phyloP scores from a whole-genome alignment of 92 coral and sea anemone genomes.

The Paramuricea clavata region DNA sequence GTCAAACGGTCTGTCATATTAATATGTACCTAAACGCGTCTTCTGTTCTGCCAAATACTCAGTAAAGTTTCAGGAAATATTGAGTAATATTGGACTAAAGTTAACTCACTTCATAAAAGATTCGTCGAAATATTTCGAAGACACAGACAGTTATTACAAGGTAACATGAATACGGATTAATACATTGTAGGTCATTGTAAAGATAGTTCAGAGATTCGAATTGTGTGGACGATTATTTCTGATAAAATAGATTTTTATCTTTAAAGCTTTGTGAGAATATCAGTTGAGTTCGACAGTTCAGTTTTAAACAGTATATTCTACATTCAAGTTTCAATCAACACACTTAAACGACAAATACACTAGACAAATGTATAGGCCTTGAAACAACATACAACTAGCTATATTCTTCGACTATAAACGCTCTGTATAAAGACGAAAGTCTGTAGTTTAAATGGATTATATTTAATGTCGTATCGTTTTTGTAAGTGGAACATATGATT shows the following conservation, averaged over 20 bases:
- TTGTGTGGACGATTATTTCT: background rate
- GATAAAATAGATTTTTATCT: slow-evolving; percentile 8
- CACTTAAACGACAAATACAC: no score
- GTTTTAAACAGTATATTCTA: background rate
- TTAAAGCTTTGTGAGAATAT: background rate
- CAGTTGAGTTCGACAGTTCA: background rate
- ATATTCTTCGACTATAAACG: background rate
- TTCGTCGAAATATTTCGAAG: background rate
- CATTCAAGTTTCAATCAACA: background rate
- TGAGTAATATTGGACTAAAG: background rate
- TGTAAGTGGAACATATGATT: no score
- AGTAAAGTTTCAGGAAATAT: background rate
- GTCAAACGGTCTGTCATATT: background rate
- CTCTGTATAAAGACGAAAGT: background rate
- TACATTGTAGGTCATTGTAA: background rate
- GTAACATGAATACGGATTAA: background rate
- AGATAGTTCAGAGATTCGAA: background rate
- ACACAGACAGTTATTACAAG: background rate
- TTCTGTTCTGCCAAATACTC: background rate
- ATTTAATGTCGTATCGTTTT: no score
- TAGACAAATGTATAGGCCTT: no score
- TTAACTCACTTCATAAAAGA: background rate
- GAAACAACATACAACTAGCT: background rate
- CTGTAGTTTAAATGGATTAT: background rate
- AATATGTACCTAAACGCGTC: background rate